phyloP scores from a whole-genome alignment of 2,797 vertebrate genomes.

The Scolopax rusticola region DNA sequence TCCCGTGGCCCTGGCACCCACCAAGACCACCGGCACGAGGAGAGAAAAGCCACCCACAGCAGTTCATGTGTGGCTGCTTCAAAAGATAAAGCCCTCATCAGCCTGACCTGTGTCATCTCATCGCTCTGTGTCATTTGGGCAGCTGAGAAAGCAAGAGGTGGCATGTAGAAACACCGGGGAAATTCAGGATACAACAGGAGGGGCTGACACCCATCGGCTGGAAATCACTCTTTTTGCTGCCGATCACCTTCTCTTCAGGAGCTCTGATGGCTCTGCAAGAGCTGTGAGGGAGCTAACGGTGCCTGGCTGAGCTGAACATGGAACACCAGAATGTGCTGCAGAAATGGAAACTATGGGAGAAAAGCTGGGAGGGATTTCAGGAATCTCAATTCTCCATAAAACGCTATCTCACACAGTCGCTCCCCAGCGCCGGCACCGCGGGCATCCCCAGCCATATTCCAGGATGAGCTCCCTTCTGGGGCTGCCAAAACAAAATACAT shows the following conservation, averaged over 20 bases:
- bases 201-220: accelerated
- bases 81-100: accelerated
- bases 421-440: accelerated
- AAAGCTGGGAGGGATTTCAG: not conserved
- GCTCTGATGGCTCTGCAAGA: accelerated
- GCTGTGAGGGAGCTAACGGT: not conserved
- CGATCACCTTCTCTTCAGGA: not conserved
- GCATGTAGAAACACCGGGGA: accelerated
- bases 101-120: not conserved
- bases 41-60: not conserved
- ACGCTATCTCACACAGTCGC: not conserved
- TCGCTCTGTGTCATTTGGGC: not conserved
- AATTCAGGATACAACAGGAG: not conserved
- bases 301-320: not conserved
- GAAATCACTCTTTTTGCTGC: not conserved
- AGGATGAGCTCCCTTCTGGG: not conserved
- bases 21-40: accelerated
- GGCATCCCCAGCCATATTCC: not conserved
- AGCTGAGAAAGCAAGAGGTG: not conserved
- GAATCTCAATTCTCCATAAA: not conserved
- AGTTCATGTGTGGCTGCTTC: accelerated
- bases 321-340: not conserved
- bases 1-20: not conserved
- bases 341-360: not conserved
- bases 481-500: not conserved